Percentiles rank a stretch among this genome's conserved stretches.
phyloP scores from a whole-genome alignment of 2,113 vertebrate species.

The Corythoichthys haematopterus region DNA sequence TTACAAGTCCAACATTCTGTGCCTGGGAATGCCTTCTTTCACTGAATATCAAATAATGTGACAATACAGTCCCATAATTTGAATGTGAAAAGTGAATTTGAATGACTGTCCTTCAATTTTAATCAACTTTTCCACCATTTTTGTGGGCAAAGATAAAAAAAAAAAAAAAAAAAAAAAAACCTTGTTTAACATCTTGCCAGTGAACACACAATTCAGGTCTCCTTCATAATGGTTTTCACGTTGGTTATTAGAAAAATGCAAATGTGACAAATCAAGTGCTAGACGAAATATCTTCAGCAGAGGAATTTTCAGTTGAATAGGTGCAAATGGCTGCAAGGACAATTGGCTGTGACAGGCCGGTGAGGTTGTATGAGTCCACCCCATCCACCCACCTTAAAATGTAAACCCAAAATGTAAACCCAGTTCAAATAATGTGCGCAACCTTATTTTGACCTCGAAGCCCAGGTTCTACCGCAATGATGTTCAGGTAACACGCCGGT shows the following conservation, averaged over 20 bases:
- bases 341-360: slow-evolving; percentile 21
- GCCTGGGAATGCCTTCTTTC: slow-evolving; percentile 12
- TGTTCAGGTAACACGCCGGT: slow-evolving; percentile 21
- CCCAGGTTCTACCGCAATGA: slow-evolving; percentile 8
- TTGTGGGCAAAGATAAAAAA: not conserved
- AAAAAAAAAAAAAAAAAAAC: too few species aligned
- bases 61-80: not conserved
- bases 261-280: not conserved
- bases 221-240: not conserved
- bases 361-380: slow-evolving; percentile 12
- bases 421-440: not conserved
- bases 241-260: not conserved
- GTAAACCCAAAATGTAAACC: not conserved
- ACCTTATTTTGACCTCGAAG: not conserved
- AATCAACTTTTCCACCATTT: not conserved
- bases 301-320: slow-evolving; percentile 18
- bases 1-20: slow-evolving; percentile 7
- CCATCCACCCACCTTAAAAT: slow-evolving; percentile 25
- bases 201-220: not conserved
- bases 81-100: not conserved
- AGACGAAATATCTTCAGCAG: not conserved
- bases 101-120: slow-evolving; percentile 3
- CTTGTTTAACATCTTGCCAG: not conserved
- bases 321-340: slow-evolving; percentile 20
- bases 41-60: slow-evolving; percentile 18